phyloP scores from a whole-genome alignment of 2,888 invertebrate species.

The Smittia aterrima region DNA sequence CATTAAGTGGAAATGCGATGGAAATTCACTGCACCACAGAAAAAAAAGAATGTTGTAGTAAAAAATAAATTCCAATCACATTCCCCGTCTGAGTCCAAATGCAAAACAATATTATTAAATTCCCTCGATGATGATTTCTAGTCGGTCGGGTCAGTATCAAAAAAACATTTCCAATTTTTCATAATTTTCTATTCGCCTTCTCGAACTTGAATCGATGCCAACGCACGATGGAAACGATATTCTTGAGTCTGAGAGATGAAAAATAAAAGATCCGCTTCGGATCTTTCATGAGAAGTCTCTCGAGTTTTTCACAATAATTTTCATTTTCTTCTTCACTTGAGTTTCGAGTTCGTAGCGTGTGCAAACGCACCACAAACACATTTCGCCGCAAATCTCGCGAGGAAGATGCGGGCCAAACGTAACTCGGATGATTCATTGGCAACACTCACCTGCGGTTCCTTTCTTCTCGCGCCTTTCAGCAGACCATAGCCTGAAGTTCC shows the following conservation, averaged over 20 bases:
- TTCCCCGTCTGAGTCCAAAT: background rate
- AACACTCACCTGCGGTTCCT: slow-evolving; percentile 52
- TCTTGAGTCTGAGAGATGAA: too few species aligned
- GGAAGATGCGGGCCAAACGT: background rate
- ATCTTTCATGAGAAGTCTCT: too few species aligned
- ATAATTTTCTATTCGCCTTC: too few species aligned
- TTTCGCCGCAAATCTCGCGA: background rate
- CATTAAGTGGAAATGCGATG: background rate
- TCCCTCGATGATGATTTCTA: background rate
- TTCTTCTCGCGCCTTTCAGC: slow-evolving; percentile 50
- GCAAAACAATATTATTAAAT: background rate
- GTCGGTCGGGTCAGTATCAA: too few species aligned
- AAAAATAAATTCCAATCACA: background rate
- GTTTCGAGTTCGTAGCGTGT: slow-evolving; percentile 5
- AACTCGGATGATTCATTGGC: slow-evolving; percentile 39
- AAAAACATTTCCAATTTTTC: too few species aligned
- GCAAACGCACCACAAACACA: slow-evolving; percentile 14
- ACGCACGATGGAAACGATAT: too few species aligned
- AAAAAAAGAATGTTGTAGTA: background rate
- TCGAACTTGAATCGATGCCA: too few species aligned
- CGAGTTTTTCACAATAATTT: background rate
- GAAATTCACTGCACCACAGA: background rate
- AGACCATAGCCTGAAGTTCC: slow-evolving; percentile 45
- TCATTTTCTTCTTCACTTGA: background rate
- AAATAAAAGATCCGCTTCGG: too few species aligned